A percentile compares a stretch with the other conserved stretches of the same genome.
These are phyloP conservation scores for Scotopteryx bipunctaria DNA, from an alignment of 2,888 invertebrate species.

Conservation along the genomic window DNA sequence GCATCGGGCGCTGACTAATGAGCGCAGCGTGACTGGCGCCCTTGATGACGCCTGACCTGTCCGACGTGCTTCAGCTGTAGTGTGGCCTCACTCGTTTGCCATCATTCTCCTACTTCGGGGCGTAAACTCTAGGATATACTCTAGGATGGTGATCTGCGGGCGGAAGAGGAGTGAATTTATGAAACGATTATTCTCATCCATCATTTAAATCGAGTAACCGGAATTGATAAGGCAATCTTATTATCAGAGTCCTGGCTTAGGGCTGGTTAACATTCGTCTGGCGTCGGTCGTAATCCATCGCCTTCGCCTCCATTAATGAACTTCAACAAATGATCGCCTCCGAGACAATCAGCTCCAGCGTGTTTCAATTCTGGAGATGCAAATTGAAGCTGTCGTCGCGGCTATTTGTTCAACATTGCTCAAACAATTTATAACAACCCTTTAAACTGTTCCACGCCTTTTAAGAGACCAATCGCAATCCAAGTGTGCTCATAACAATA, in stretches of 20 bases:
- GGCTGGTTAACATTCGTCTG: slow-evolving; percentile 9
- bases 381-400: slow-evolving; percentile 13
- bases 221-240: background rate
- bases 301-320: slow-evolving; percentile 8
- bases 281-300: slow-evolving; percentile 13
- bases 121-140: background rate
- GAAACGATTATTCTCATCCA: background rate
- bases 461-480: too few relatives aligned
- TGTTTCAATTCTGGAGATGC: slow-evolving; percentile 15
- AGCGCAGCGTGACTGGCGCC: slow-evolving; percentile 11
- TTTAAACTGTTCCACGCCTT: background rate
- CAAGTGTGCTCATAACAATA: too few relatives aligned
- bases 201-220: background rate
- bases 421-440: background rate
- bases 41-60: slow-evolving; percentile 9
- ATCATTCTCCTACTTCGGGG: background rate
- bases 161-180: background rate
- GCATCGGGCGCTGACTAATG: slow-evolving; percentile 10
- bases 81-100: background rate
- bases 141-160: background rate
- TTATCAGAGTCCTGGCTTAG: background rate
- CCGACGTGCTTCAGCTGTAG: slow-evolving; percentile 2
- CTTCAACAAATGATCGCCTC: slow-evolving; percentile 18
- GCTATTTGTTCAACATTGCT: slow-evolving; percentile 9
- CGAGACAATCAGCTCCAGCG: slow-evolving; percentile 11